Percentiles rank a stretch among this genome's conserved stretches.
These are phyloP conservation scores for Notodonta dromedarius DNA, from an alignment of 2,888 invertebrate species.

Conservation along the genomic window DNA sequence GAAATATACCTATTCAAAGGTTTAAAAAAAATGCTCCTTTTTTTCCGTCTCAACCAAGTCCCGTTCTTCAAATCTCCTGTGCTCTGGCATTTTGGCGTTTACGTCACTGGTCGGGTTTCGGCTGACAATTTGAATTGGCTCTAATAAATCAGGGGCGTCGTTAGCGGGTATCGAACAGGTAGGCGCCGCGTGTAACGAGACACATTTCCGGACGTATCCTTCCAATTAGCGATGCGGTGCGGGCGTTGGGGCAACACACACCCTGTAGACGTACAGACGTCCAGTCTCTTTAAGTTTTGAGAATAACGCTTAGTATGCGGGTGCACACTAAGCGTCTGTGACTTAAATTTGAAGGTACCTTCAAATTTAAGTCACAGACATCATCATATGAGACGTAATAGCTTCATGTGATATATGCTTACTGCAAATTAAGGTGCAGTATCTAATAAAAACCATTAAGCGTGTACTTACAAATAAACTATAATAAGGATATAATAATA, in stretches of 20 bases:
- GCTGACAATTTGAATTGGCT: constrained; percentile 69
- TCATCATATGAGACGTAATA: too few relatives aligned
- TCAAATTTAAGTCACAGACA: too few relatives aligned
- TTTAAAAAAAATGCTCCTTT: background rate
- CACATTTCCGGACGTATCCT: constrained; percentile 76
- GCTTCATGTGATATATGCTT: too few relatives aligned
- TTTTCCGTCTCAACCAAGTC: background rate
- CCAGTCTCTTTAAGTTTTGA: background rate
- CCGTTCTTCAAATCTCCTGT: background rate
- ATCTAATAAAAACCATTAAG: too few relatives aligned
- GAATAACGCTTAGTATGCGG: too few relatives aligned
- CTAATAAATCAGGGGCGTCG: constrained; percentile 72
- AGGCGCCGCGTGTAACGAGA: constrained; percentile 72
- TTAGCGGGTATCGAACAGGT: constrained; percentile 57
- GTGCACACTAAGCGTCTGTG: too few relatives aligned
- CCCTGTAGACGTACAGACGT: background rate
- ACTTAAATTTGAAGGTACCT: too few relatives aligned
- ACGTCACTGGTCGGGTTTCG: constrained; percentile 37
- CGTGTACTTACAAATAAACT: too few relatives aligned
- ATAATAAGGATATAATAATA: too few relatives aligned
- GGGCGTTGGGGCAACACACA: constrained; percentile 29
- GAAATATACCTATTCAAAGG: background rate
- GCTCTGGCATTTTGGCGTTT: background rate
- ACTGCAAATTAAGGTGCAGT: too few relatives aligned
- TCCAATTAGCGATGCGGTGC: constrained; percentile 69